These are phyloP conservation scores for Pteropus alecto DNA, from an alignment of 2,113 vertebrate species.

Conservation along the genomic window DNA sequence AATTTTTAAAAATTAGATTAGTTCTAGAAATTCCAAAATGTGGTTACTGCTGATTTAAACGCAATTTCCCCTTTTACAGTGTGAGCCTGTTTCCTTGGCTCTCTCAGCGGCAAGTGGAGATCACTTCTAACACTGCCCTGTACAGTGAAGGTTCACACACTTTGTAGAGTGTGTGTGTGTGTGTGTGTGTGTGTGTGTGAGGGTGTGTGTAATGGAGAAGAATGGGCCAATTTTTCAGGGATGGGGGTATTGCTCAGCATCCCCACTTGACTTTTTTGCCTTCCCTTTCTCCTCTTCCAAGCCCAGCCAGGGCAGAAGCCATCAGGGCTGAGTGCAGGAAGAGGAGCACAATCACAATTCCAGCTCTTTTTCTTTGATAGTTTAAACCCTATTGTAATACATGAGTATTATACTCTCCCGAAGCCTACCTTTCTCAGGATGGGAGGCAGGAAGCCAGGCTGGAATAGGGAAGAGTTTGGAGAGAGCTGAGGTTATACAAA, in stretches of 20 bases:
- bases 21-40: background rate
- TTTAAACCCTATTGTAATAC: background rate
- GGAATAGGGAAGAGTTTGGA: conserved; percentile 8
- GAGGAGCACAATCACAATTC: background rate
- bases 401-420: background rate
- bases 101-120: background rate
- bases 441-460: conserved; percentile 29
- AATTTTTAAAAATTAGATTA: background rate
- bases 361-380: background rate
- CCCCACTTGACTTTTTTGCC: background rate
- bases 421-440: background rate
- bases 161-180: background rate
- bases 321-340: background rate
- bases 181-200: background rate
- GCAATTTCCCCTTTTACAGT: background rate
- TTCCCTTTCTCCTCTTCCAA: background rate
- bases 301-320: background rate
- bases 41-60: background rate
- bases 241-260: background rate
- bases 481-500: background rate
- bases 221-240: background rate
- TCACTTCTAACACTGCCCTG: background rate
- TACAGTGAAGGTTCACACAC: background rate
- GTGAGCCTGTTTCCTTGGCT: background rate
- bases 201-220: background rate